Percentiles rank a stretch among this genome's conserved stretches.
These are phyloP conservation scores for Lepidocolaptes lacrymiger DNA, from an alignment of 2,797 vertebrate species.

Conservation along the genomic window DNA sequence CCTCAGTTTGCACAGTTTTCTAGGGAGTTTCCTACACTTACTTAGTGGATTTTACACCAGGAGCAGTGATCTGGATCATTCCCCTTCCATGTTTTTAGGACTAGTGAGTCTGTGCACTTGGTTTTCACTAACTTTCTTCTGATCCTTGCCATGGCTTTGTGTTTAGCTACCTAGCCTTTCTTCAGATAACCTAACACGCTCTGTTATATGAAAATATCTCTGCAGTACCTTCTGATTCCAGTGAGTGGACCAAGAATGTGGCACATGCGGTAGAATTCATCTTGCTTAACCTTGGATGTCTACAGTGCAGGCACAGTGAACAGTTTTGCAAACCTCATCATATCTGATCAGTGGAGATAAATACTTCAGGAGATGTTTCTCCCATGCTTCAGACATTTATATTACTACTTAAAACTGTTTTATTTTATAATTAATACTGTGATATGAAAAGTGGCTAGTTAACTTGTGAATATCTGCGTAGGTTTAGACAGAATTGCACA, in stretches of 20 bases:
- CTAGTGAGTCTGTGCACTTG: not conserved
- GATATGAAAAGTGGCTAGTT: not conserved
- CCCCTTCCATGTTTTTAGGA: not conserved
- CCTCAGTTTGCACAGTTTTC: not conserved
- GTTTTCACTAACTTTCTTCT: not conserved
- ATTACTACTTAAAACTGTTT: not conserved
- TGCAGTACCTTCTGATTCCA: not conserved
- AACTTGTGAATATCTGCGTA: not conserved
- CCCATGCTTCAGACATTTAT: not conserved
- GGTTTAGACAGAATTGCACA: not conserved
- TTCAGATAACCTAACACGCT: not conserved
- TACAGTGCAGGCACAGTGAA: not conserved
- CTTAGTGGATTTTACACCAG: not conserved
- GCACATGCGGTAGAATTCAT: not conserved
- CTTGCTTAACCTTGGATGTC: not conserved
- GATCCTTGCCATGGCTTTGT: not conserved
- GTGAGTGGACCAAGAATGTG: not conserved
- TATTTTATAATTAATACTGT: not conserved
- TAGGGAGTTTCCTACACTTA: not conserved
- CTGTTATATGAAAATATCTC: not conserved
- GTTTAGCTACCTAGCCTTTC: not conserved
- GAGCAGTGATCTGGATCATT: not conserved
- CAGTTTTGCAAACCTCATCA: not conserved
- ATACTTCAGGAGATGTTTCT: not conserved
- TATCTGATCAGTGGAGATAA: rapidly evolving